Percentiles rank a stretch among this genome's conserved stretches.
phyloP scores from a whole-genome alignment of 2,113 vertebrate genomes.

The Psittacara wagleri region DNA sequence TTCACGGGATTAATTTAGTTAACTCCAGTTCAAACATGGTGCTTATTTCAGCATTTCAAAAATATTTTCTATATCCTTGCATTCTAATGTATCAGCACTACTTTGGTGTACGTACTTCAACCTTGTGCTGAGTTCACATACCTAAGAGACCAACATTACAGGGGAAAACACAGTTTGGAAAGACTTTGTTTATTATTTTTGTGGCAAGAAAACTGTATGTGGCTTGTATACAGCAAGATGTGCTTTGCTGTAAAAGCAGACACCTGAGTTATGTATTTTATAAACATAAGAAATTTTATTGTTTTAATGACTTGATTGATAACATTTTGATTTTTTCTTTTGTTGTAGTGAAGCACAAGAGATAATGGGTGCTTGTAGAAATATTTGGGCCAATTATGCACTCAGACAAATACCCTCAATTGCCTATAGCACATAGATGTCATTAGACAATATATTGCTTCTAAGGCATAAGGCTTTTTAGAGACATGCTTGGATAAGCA shows the following conservation, averaged over 20 bases:
- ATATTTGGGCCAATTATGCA: not conserved
- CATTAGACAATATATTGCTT: constrained; percentile 15
- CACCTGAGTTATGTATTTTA: not conserved
- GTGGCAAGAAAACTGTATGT: not conserved
- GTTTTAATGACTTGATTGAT: not conserved
- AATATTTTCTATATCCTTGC: not conserved
- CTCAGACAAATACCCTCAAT: not conserved
- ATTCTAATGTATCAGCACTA: not conserved
- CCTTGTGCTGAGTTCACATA: not conserved
- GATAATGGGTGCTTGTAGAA: not conserved
- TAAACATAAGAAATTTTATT: not conserved
- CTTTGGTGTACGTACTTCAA: not conserved
- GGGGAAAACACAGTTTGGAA: not conserved
- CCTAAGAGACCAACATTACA: fast-evolving
- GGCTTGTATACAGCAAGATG: not conserved
- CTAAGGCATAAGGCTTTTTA: not conserved
- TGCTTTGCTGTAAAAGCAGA: not conserved
- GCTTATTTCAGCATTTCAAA: not conserved
- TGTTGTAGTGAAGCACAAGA: not conserved
- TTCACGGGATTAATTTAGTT: not conserved
- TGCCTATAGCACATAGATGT: not conserved
- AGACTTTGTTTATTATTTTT: not conserved
- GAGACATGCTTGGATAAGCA: constrained; percentile 4
- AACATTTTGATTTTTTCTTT: not conserved
- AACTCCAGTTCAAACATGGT: not conserved